These are phyloP conservation scores for Gymnogyps californianus DNA, from an alignment of 2,113 vertebrate genomes.

Conservation along the genomic window DNA sequence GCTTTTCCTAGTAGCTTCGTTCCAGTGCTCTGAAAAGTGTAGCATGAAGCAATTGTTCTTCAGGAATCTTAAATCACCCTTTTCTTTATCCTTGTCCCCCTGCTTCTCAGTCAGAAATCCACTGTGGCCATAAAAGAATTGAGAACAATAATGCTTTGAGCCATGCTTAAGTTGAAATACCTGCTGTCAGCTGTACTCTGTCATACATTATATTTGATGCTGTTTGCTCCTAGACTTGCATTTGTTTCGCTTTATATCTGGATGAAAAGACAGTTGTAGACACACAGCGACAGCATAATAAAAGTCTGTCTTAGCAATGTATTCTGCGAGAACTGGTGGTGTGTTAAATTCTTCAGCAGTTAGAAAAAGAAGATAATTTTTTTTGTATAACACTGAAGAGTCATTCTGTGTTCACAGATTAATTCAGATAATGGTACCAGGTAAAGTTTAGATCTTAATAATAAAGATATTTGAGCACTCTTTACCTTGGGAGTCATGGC, in stretches of 20 bases:
- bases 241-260: not conserved
- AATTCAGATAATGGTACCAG: not conserved
- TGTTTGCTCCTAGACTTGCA: not conserved
- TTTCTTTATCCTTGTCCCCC: not conserved
- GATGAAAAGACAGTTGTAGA: not conserved
- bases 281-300: not conserved
- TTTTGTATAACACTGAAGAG: not conserved
- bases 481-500: not conserved
- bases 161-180: not conserved
- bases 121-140: not conserved
- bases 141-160: not conserved
- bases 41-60: not conserved
- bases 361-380: not conserved
- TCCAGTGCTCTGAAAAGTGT: not conserved
- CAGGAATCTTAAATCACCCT: not conserved
- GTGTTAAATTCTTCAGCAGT: not conserved
- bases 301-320: not conserved
- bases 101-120: not conserved
- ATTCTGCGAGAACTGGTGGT: not conserved
- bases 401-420: not conserved
- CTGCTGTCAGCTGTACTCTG: not conserved
- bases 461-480: not conserved
- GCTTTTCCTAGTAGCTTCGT: not conserved
- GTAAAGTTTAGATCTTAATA: not conserved
- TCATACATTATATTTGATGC: not conserved